These are phyloP conservation scores for Vidua macroura DNA, from an alignment of 2,113 vertebrate species.

Conservation along the genomic window DNA sequence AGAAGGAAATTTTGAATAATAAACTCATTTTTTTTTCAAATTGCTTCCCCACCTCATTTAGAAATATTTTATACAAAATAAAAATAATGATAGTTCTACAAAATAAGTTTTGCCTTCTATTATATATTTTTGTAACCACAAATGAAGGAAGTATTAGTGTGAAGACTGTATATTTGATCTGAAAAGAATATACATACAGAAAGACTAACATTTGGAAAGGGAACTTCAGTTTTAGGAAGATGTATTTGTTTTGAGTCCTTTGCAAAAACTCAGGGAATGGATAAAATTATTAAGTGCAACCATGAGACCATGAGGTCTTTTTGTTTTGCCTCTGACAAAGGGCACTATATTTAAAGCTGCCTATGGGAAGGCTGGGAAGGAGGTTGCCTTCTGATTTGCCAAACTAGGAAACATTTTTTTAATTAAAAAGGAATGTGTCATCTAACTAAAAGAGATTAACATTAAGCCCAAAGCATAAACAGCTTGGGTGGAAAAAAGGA, in stretches of 20 bases:
- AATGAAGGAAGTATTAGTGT: not conserved
- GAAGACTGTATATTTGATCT: not conserved
- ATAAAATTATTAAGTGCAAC: slow-evolving; percentile 25
- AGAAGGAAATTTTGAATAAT: not conserved
- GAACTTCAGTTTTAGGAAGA: slow-evolving; percentile 14
- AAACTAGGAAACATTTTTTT: slow-evolving; percentile 63
- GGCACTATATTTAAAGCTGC: slow-evolving; percentile 58
- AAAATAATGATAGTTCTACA: not conserved
- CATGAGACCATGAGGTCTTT: not conserved
- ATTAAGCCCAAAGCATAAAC: slow-evolving; percentile 65
- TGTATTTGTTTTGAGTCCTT: not conserved
- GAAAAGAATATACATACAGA: not conserved
- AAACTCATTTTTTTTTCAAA: not conserved
- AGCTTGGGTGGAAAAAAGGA: slow-evolving; percentile 73
- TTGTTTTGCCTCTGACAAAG: slow-evolving; percentile 18
- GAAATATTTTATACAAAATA: not conserved
- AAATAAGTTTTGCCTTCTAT: not conserved
- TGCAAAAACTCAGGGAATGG: not conserved
- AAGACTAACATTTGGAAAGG: slow-evolving; percentile 11
- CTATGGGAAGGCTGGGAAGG: not conserved
- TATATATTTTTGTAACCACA: not conserved
- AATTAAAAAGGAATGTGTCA: slow-evolving; percentile 68
- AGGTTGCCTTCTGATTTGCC: slow-evolving; percentile 44
- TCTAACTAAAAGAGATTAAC: slow-evolving; percentile 67
- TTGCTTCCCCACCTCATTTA: not conserved